Conservation (phyloP, 2,888 invertebrate genomes). For the Rhyacophila evoluta region DNA sequence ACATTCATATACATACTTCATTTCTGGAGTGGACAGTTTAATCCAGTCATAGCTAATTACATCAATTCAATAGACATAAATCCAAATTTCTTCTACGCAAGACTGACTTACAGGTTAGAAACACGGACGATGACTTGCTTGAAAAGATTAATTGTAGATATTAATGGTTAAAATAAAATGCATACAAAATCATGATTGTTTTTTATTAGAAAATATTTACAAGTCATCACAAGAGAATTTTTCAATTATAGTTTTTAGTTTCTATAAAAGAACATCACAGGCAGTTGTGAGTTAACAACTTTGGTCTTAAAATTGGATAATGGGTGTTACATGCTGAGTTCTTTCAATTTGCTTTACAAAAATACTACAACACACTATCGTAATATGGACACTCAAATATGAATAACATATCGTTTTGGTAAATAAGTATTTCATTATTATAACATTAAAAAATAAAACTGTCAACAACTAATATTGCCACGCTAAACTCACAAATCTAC, state of each 20-base stretch:
- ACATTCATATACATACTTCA: no score
- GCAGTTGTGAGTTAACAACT: constrained; percentile 45
- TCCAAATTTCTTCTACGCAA: no score
- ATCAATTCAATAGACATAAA: no score
- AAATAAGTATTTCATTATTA: neutral
- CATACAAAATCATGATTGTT: neutral
- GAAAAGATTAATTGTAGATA: no score
- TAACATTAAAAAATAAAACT: neutral
- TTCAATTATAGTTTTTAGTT: constrained; percentile 34
- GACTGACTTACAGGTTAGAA: no score
- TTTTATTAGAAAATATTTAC: constrained; percentile 46
- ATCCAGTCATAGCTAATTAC: no score
- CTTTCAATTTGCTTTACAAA: constrained; percentile 16
- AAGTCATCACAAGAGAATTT: constrained; percentile 44
- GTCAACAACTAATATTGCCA: neutral
- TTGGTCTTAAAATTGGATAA: constrained; percentile 30
- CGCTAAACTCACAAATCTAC: neutral
- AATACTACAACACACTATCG: constrained; percentile 19
- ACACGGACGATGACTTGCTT: no score
- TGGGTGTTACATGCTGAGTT: neutral
- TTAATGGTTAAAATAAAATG: neutral
- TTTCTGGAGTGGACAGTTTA: no score
- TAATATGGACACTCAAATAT: constrained; percentile 22
- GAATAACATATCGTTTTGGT: neutral
- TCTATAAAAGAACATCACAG: constrained; percentile 46